These are phyloP conservation scores for Operophtera brumata DNA, from an alignment of 2,888 invertebrate genomes.

Conservation along the genomic window DNA sequence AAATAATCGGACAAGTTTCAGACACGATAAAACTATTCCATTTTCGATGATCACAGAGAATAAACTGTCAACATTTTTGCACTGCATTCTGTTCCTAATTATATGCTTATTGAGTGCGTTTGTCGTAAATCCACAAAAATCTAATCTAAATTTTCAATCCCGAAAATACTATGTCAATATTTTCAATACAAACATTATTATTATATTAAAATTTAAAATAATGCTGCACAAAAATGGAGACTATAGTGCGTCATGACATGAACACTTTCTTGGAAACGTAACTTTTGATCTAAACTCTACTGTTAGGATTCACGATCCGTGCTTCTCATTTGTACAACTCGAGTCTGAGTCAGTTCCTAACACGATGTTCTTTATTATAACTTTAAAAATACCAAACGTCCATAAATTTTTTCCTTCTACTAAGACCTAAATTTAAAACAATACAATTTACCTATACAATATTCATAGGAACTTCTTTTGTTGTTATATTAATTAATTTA, in stretches of 20 bases:
- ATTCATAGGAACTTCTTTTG: conserved; percentile 81
- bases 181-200: conserved; percentile 49
- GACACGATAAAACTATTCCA: conserved; percentile 72
- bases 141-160: conserved; percentile 50
- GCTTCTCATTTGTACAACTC: conserved; percentile 75
- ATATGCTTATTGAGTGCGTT: conserved; percentile 42
- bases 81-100: conserved; percentile 41
- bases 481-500: conserved; percentile 79
- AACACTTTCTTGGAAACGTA: conserved; percentile 80
- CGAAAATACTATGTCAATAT: conserved; percentile 59
- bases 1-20: conserved; percentile 68
- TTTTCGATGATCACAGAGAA: conserved; percentile 76
- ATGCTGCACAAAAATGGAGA: conserved; percentile 49
- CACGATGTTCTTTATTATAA: conserved; percentile 72
- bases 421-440: conserved; percentile 80
- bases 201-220: conserved; percentile 36
- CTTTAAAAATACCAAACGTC: conserved; percentile 79
- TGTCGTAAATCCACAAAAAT: conserved; percentile 49
- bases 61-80: conserved; percentile 48
- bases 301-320: conserved; percentile 78
- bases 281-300: conserved; percentile 76
- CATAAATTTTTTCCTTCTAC: conserved; percentile 78
- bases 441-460: conserved; percentile 76
- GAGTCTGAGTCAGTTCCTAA: conserved; percentile 63
- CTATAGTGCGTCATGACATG: conserved; percentile 60